Evolutionary conservation across 2,113 vertebrate species (phyloP).

Genomic region (Urocynchramus pylzowi): DNA sequence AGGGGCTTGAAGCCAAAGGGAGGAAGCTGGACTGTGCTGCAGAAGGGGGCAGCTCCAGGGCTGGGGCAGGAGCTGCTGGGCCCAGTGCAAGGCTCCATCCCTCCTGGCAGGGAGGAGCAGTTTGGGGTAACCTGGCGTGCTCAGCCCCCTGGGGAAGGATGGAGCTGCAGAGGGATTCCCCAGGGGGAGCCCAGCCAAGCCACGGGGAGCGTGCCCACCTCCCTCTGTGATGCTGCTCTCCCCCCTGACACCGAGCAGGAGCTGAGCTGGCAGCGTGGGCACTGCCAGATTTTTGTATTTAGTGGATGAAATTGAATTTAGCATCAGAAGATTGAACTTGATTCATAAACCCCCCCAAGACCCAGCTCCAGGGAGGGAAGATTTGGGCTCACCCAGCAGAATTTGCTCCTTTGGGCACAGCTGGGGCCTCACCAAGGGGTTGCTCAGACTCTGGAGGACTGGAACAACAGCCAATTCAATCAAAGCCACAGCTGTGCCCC

Average conservation of each 20-base stretch:
- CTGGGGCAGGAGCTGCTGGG: neutral
- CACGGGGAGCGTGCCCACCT: neutral
- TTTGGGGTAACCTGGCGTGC: neutral
- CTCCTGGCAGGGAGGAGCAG: neutral
- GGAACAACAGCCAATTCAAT: neutral
- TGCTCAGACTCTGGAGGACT: neutral
- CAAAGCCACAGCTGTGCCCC: neutral
- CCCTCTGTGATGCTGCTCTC: accelerated
- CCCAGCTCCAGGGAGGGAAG: neutral
- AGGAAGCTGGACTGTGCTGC: neutral
- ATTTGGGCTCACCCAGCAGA: neutral
- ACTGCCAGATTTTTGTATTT: neutral
- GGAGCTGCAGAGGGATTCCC: accelerated
- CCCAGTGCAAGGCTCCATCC: accelerated
- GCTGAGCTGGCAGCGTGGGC: neutral
- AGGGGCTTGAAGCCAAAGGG: neutral
- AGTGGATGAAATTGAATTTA: neutral
- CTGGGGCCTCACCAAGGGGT: neutral
- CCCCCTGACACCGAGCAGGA: neutral
- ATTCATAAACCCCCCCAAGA: neutral
- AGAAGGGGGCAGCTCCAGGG: neutral
- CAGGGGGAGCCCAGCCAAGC: neutral
- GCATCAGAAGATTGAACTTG: neutral
- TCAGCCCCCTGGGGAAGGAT: neutral
- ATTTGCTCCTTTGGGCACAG: neutral